Percentiles rank a stretch among this genome's conserved stretches.
Evolutionary conservation across 2,888 invertebrate genomes (phyloP).

Genomic region (Dryadula phaetusa): DNA sequence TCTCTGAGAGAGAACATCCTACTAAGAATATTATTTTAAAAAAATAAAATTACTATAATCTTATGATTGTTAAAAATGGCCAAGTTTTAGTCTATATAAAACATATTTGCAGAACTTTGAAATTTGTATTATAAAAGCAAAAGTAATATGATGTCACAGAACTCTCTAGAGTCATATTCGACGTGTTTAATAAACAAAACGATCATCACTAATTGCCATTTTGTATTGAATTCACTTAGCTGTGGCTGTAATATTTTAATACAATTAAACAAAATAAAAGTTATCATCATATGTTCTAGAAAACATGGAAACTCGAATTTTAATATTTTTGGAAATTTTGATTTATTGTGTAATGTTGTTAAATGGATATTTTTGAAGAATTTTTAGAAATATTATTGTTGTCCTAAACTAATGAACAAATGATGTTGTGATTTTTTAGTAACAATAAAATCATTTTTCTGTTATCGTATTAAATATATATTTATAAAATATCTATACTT

Average conservation of each 20-base stretch:
- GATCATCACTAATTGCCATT: neutral
- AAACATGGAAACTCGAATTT: neutral
- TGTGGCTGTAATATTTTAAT: neutral
- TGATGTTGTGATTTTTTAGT: no score
- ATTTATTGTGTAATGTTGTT: neutral
- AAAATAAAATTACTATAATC: neutral
- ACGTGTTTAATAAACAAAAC: neutral
- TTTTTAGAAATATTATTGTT: no score
- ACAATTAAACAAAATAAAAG: neutral
- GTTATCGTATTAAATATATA: no score
- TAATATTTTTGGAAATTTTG: neutral
- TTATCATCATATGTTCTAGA: neutral
- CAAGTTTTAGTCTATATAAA: neutral
- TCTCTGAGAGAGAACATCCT: neutral
- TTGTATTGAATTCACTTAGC: neutral
- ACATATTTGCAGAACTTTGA: neutral
- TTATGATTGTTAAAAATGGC: neutral
- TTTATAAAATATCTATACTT: no score
- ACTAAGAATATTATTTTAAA: neutral
- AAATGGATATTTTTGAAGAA: no score
- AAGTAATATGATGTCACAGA: neutral
- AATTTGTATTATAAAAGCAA: constrained; percentile 2
- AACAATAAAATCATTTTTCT: no score
- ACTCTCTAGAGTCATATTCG: neutral
- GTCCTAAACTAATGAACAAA: no score